These are phyloP conservation scores for Agrotis puta DNA, from an alignment of 2,888 invertebrate genomes.

Conservation along the genomic window DNA sequence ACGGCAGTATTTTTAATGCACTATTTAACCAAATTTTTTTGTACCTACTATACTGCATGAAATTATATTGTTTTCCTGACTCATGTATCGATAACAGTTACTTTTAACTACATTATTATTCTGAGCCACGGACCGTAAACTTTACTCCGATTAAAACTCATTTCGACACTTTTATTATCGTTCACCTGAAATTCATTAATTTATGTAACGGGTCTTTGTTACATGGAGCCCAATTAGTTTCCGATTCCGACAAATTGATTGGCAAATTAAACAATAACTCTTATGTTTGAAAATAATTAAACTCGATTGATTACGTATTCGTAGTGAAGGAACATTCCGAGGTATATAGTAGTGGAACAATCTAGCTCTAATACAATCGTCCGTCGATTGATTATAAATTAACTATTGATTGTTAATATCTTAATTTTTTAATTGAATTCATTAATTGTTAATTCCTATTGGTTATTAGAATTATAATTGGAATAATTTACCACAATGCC, in stretches of 20 bases:
- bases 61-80: neutral
- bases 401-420: neutral
- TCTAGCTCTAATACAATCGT: constrained; percentile 15
- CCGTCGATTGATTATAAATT: constrained; percentile 12
- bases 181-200: constrained; percentile 23
- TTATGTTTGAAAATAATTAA: constrained; percentile 52
- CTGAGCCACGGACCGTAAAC: constrained; percentile 26
- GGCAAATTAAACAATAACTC: constrained; percentile 47
- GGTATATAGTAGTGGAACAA: constrained; percentile 1
- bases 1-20: constrained; percentile 1
- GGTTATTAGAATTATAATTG: neutral
- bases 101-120: constrained; percentile 30
- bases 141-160: constrained; percentile 40
- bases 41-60: too few relatives aligned
- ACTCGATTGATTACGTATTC: constrained; percentile 13
- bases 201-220: constrained; percentile 33
- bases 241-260: constrained; percentile 43
- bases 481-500: neutral
- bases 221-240: constrained; percentile 36
- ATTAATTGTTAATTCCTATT: neutral
- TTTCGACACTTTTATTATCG: constrained; percentile 30
- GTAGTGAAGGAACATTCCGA: too few relatives aligned
- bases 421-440: neutral
- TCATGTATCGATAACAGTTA: constrained; percentile 18
- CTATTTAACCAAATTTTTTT: neutral